phyloP scores from a whole-genome alignment of 2,113 vertebrate genomes.

The Petromus typicus region DNA sequence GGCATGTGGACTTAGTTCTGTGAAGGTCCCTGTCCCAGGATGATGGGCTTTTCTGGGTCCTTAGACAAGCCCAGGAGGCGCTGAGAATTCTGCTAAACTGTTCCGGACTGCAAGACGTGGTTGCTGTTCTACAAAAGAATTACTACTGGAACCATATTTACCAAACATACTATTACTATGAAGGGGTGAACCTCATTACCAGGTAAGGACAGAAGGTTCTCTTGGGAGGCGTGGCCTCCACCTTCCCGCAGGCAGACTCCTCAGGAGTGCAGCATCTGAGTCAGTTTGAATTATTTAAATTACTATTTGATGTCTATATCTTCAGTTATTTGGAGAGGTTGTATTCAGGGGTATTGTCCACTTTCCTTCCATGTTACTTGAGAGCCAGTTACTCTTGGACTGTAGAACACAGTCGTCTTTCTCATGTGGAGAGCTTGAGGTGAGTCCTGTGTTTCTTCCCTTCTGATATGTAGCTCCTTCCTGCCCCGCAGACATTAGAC shows the following conservation, averaged over 20 bases:
- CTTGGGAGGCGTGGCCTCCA: background rate
- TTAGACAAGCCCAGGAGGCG: conserved; percentile 64
- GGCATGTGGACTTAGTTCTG: background rate
- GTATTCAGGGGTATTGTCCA: background rate
- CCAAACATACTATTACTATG: background rate
- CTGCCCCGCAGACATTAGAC: background rate
- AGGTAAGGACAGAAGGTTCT: conserved; percentile 64
- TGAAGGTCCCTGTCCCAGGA: background rate
- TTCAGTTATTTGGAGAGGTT: background rate
- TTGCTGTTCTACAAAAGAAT: background rate
- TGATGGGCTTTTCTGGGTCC: background rate
- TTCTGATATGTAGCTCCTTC: background rate
- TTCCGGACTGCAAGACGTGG: conserved; percentile 72
- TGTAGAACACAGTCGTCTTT: background rate
- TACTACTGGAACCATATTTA: conserved; percentile 65
- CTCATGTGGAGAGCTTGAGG: background rate
- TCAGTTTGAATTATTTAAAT: background rate
- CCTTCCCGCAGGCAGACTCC: background rate
- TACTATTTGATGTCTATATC: background rate
- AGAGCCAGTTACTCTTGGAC: background rate
- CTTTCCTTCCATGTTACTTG: background rate
- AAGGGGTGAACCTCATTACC: conserved; percentile 51
- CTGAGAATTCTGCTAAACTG: conserved; percentile 68
- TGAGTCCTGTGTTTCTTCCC: background rate
- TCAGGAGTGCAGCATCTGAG: background rate